These are phyloP conservation scores for Sparidentex hasta DNA, from an alignment of 2,797 vertebrate species.

Conservation along the genomic window DNA sequence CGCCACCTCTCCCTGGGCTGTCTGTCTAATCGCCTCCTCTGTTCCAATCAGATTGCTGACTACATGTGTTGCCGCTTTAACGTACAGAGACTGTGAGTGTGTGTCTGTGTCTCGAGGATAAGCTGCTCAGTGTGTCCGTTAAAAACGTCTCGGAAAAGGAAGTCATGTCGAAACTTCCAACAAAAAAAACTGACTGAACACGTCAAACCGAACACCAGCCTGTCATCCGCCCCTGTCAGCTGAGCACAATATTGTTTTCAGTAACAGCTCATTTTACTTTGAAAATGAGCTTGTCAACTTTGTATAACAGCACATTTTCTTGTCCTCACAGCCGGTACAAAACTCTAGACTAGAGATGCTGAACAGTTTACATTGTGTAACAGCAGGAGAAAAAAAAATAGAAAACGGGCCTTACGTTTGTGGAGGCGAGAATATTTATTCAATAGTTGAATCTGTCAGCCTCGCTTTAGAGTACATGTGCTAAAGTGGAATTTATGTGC, in stretches of 20 bases:
- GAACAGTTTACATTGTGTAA: constrained; percentile 45
- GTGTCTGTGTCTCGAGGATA: constrained; percentile 31
- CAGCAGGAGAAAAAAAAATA: background rate
- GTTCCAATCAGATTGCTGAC: constrained; percentile 70
- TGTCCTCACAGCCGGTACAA: constrained; percentile 13
- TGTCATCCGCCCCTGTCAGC: constrained; percentile 57
- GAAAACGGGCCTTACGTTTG: constrained; percentile 12
- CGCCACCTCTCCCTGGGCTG: constrained; percentile 80
- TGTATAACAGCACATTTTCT: constrained; percentile 30
- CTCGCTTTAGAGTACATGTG: constrained; percentile 39
- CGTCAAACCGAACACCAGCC: constrained; percentile 59
- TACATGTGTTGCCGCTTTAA: constrained; percentile 78
- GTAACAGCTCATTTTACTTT: constrained; percentile 59
- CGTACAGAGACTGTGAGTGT: constrained; percentile 31
- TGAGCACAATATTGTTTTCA: constrained; percentile 49
- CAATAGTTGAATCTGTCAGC: constrained; percentile 58
- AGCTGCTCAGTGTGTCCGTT: constrained; percentile 27
- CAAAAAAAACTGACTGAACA: constrained; percentile 55
- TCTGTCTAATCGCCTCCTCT: constrained; percentile 75
- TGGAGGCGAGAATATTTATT: constrained; percentile 53
- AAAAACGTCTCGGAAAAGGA: constrained; percentile 39
- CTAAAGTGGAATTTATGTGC: constrained; percentile 51
- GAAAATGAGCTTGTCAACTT: constrained; percentile 61
- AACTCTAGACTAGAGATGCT: constrained; percentile 19
- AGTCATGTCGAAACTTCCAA: constrained; percentile 41